Conservation (phyloP, 2,797 vertebrate genomes). For the Typhlichthys eigenmanni region DNA sequence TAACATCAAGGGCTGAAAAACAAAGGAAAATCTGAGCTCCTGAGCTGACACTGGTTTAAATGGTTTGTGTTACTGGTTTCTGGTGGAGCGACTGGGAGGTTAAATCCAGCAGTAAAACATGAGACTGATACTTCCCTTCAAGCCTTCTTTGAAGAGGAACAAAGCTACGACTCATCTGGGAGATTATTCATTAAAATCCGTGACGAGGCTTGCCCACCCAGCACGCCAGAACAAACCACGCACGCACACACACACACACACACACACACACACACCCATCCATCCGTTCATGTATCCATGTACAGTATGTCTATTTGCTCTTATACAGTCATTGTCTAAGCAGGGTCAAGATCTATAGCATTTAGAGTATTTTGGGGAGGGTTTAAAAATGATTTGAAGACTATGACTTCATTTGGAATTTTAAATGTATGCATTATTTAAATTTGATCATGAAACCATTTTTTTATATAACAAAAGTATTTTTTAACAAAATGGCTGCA, state of each 20-base stretch:
- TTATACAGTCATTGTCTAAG: too few species aligned
- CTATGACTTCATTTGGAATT: too few species aligned
- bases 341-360: too few species aligned
- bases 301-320: too few species aligned
- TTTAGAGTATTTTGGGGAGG: too few species aligned
- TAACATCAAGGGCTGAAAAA: constrained; percentile 31
- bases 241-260: constrained; percentile 11
- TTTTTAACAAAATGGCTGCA: too few species aligned
- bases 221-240: constrained; percentile 34
- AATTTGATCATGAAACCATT: too few species aligned
- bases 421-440: too few species aligned
- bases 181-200: constrained; percentile 58
- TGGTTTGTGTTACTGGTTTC: constrained; percentile 35
- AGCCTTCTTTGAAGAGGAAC: constrained; percentile 71
- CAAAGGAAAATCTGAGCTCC: background rate
- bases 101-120: constrained; percentile 58
- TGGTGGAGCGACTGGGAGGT: constrained; percentile 36
- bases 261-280: too few species aligned
- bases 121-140: constrained; percentile 60
- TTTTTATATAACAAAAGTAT: too few species aligned
- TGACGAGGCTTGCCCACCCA: constrained; percentile 66
- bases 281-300: too few species aligned
- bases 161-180: constrained; percentile 57
- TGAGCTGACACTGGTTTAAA: constrained; percentile 13
- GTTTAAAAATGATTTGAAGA: too few species aligned